phyloP scores from a whole-genome alignment of 2,888 invertebrate genomes.

The Drosophila peninsularis region DNA sequence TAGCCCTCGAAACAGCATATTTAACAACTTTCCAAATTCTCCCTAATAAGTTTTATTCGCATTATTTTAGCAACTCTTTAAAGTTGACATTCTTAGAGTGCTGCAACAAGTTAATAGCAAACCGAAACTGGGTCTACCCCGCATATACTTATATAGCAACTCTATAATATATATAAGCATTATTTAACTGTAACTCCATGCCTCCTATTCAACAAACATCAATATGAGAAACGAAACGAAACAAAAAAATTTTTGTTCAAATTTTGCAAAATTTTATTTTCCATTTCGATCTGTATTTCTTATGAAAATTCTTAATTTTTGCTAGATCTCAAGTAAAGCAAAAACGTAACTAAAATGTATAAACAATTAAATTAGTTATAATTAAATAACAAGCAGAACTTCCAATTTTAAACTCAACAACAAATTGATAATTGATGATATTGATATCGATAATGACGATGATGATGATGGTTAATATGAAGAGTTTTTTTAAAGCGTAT shows the following conservation, averaged over 20 bases:
- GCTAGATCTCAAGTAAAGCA: constrained; percentile 76
- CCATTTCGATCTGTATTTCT: constrained; percentile 34
- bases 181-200: constrained; percentile 70
- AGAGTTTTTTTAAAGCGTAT: constrained; percentile 70
- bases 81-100: constrained; percentile 37
- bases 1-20: constrained; percentile 41
- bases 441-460: constrained; percentile 43
- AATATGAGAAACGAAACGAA: constrained; percentile 17
- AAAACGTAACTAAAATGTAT: constrained; percentile 56
- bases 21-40: constrained; percentile 20
- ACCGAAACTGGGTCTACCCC: constrained; percentile 42
- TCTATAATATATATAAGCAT: constrained; percentile 38
- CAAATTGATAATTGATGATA: constrained; percentile 38
- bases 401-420: constrained; percentile 70
- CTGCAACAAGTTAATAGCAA: constrained; percentile 46
- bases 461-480: constrained; percentile 36
- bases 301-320: constrained; percentile 41
- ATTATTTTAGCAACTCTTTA: constrained; percentile 11
- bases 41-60: constrained; percentile 11
- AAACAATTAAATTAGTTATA: constrained; percentile 64
- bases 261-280: constrained; percentile 24
- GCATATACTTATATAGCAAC: constrained; percentile 28
- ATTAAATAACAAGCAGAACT: constrained; percentile 66
- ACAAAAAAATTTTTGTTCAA: constrained; percentile 18
- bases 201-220: constrained; percentile 57